Conservation (phyloP, 1,140 invertebrate genomes). For the Drosophila kurseongensis region DNA sequence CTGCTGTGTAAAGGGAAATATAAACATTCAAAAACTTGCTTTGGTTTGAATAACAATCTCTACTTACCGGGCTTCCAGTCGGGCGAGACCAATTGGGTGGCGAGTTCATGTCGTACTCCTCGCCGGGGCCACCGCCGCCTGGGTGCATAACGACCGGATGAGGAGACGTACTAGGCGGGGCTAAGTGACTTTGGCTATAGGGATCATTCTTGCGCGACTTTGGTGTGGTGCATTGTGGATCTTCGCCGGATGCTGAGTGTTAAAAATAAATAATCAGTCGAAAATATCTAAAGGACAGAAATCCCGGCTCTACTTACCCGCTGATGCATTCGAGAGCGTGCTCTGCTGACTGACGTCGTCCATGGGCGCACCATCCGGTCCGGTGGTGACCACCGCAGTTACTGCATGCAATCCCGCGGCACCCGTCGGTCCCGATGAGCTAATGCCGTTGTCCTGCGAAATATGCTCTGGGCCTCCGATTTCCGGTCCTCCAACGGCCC, state of each 20-base stretch:
- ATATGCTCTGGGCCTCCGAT: constrained; percentile 80
- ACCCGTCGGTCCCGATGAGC: constrained; percentile 84
- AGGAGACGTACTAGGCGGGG: constrained; percentile 90
- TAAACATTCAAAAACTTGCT: background rate
- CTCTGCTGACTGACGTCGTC: constrained; percentile 96
- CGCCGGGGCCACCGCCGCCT: constrained; percentile 89
- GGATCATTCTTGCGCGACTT: constrained; percentile 89
- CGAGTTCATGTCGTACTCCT: constrained; percentile 95
- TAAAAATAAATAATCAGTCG: constrained; percentile 5
- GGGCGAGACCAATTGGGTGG: constrained; percentile 93
- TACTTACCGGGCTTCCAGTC: constrained; percentile 93
- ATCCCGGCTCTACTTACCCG: constrained; percentile 86
- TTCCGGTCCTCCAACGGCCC: constrained; percentile 35
- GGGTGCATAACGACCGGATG: constrained; percentile 87
- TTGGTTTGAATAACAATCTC: background rate
- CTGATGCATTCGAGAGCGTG: constrained; percentile 95
- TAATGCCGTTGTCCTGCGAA: constrained; percentile 83
- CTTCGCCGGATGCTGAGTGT: constrained; percentile 92
- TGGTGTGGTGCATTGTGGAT: constrained; percentile 90
- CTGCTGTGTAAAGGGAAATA: constrained; percentile 86
- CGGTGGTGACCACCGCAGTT: constrained; percentile 94
- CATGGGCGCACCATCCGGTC: constrained; percentile 93
- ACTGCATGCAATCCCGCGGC: constrained; percentile 87
- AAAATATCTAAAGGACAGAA: background rate
- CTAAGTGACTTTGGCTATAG: constrained; percentile 89